Base-by-base conservation (phyloP, 2,113 vertebrate species). In the Ochotona curzoniae region DNA sequence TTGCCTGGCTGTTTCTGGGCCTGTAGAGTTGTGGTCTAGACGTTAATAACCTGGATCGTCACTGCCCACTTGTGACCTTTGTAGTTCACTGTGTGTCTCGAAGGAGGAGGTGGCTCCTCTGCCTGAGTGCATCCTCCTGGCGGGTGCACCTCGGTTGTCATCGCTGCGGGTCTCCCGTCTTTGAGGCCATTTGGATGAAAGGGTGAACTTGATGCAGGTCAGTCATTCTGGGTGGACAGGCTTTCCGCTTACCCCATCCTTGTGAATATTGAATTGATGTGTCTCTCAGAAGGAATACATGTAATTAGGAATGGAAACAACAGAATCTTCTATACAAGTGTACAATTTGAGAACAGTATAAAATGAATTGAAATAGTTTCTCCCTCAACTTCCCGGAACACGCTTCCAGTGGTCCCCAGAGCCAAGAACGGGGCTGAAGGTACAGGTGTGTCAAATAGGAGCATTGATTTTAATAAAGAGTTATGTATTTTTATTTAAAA, bases 181-280 rank as follows among this genome's bases (percentile, higher is more conserved):
- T 91, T 95, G 87, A 97, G 94, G 93, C 94, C 66, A 0, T 98
- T 96, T 95, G 85, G 95, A 83, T 97, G 95, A 94, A 90, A 92
- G 84, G 54, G 80, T 97, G 96, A 96, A 97, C 96, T 93, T 96
- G 92, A 85, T 92, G 87, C 90, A 97, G 96, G 80, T 97, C 96
- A 97, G 83, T 97, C 95, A 94, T 64, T 96, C 90, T 96, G 93
- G 91, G 92, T 97, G 96, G 87, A 26, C 85, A 95, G 87, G 93
- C 92, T 95, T 96, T 97, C 93, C 92, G 97, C 91, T 92, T 15
- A 14, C 87, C 80, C 74, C 96, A 30, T 2, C 70, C 94, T 92
- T 95, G 90, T 94, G 91, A 96, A 90, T 97, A 90, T 13, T 87
- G 93, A 97, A 93, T 97, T 98, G 96, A 96, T 93, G 8, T 86